Base-by-base conservation (phyloP, 2,888 invertebrate genomes). In the Spicauda simplicius region DNA sequence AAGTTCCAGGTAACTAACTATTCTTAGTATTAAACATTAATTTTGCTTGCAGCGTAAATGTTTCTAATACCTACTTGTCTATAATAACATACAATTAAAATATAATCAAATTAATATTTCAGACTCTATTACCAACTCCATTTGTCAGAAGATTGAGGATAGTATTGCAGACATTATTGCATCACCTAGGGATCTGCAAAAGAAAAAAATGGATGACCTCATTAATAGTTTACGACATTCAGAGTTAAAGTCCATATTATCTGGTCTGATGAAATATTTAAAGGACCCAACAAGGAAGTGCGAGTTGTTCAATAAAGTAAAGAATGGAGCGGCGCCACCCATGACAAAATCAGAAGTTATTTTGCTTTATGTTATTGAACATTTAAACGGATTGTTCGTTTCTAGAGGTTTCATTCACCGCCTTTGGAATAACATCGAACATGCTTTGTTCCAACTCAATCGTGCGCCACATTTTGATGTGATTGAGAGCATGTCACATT, bases 341-440 rank as follows among this genome's bases (percentile, higher is more conserved):
- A 90, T 92, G 88, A 87, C 88, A 0, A 84, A 86, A 71, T 69
- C 82, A n/a, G 92, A 93, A 74, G 86, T 88, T 75, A 77, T 87
- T 14, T 75, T 93, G 8, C 74, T 93, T 7, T 88, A 84, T 72
- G 71, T 90, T 2, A 71, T 93, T 18, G 73, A 76, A 33, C 74
- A 83, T 61, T 70, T 93, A 10, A 76, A 79, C 70, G 61, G 14
- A 1, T 37, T 60, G 45, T 79, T 79, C 72, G 64, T 75, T 2
- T 62, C 75, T 14, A 72, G 74, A 10, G 76, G 84, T 71, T 69
- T 89, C 19, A 76, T 89, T 16, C 74, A 84, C 8, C 74, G 72
- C 41, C 69, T 90, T 10, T 73, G 92, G 66, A 73, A 68, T 12
- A 83, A 79, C 56, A 89, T 92, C 30, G 92, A 93, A 73, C 88